Evolutionary conservation across 2,888 invertebrate species (phyloP).

Genomic region (Teleiodes luculella): DNA sequence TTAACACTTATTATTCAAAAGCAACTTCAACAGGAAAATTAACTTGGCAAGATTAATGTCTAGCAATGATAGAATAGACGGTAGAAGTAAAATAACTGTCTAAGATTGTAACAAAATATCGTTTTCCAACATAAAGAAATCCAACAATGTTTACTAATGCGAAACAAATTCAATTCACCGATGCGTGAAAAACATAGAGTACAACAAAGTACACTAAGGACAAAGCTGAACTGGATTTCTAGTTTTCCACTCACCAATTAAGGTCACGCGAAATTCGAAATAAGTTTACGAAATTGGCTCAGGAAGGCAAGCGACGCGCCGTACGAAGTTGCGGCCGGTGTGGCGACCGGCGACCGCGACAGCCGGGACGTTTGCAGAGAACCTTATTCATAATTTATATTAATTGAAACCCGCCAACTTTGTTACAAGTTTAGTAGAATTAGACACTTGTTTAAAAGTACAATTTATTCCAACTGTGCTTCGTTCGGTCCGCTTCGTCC

Average conservation of each 20-base stretch:
- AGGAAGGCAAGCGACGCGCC: not conserved
- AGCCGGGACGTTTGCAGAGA: constrained; percentile 13
- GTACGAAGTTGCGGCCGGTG: not conserved
- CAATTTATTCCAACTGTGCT: constrained; percentile 42
- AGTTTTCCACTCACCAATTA: not conserved
- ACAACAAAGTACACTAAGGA: not conserved
- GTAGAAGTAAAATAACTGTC: too few relatives aligned
- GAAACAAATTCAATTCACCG: not conserved
- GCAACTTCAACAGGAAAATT: too few relatives aligned
- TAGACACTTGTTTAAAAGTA: constrained; percentile 42
- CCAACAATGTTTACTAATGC: too few relatives aligned
- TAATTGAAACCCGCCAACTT: constrained; percentile 39
- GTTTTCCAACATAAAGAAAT: too few relatives aligned
- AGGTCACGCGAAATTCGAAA: not conserved
- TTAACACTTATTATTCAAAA: too few relatives aligned
- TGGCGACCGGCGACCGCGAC: not conserved
- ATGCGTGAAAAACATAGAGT: not conserved
- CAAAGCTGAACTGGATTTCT: not conserved
- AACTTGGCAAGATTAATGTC: too few relatives aligned
- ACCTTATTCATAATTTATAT: constrained; percentile 42
- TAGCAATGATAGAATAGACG: too few relatives aligned
- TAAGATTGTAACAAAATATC: not conserved
- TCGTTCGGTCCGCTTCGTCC: constrained; percentile 9
- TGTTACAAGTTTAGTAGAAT: constrained; percentile 31
- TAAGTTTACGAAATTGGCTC: constrained; percentile 1